phyloP scores from a whole-genome alignment of 2,113 vertebrate species.

The Crotalus helleri region DNA sequence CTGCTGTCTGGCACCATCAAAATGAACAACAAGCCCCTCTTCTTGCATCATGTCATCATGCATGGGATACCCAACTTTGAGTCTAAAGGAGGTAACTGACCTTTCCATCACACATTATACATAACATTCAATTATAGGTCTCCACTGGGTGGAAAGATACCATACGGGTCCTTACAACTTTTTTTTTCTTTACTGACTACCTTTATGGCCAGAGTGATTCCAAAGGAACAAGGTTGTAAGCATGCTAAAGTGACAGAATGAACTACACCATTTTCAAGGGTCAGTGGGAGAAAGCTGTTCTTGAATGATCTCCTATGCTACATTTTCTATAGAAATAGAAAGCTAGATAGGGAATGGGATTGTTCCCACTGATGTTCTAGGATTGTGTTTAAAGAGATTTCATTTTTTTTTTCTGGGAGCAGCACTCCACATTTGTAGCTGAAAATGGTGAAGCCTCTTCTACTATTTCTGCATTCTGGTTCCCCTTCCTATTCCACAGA shows the following conservation, averaged over 20 bases:
- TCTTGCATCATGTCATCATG: constrained; percentile 97
- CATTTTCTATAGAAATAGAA: neutral
- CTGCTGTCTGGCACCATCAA: constrained; percentile 94
- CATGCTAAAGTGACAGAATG: neutral
- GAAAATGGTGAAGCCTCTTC: neutral
- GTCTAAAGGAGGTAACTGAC: constrained; percentile 84
- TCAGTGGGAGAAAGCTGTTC: neutral
- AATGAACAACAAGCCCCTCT: constrained; percentile 99
- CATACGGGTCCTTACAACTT: neutral
- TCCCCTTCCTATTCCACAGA: neutral
- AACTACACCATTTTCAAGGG: neutral
- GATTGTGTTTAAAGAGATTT: neutral
- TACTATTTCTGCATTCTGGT: neutral
- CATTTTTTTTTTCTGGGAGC: neutral
- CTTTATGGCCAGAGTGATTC: neutral
- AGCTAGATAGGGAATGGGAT: neutral
- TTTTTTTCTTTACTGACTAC: neutral
- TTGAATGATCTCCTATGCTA: neutral
- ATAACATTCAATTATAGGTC: neutral
- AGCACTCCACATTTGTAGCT: neutral
- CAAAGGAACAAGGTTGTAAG: neutral
- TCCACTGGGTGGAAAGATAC: neutral
- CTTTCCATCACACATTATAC: neutral
- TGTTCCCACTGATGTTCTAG: neutral
- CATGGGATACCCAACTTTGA: constrained; percentile 97